Conservation (phyloP, 2,113 vertebrate genomes). For the Nycticorax nycticorax region DNA sequence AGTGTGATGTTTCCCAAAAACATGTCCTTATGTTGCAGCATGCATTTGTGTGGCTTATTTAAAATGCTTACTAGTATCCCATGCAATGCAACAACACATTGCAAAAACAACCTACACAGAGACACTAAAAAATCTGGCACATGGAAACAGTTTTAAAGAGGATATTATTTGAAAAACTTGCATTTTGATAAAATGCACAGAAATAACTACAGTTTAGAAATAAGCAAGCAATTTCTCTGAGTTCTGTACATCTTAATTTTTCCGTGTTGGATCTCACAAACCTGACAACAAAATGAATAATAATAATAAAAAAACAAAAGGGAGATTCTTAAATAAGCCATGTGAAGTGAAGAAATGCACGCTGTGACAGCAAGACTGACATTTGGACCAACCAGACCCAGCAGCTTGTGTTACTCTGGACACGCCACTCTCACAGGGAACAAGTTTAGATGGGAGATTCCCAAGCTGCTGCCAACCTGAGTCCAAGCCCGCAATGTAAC, state of each 20-base stretch:
- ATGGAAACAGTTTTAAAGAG: neutral
- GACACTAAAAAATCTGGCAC: neutral
- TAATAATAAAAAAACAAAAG: neutral
- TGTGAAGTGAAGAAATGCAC: neutral
- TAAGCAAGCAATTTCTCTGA: neutral
- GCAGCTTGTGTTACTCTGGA: neutral
- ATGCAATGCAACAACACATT: neutral
- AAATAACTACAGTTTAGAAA: neutral
- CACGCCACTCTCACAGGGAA: neutral
- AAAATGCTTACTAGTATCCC: neutral
- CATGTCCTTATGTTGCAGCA: neutral
- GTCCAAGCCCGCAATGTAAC: neutral
- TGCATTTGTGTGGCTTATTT: neutral
- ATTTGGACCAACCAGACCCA: rapidly evolving
- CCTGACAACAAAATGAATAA: neutral
- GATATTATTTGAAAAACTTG: neutral
- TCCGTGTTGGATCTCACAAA: neutral
- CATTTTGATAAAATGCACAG: neutral
- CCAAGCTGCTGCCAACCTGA: neutral
- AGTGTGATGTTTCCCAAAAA: neutral
- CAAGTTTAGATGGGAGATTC: neutral
- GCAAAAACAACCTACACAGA: neutral
- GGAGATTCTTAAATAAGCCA: neutral
- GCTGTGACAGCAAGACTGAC: neutral
- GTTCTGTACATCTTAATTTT: neutral